Percentiles rank a stretch among this genome's conserved stretches.
Conservation (phyloP, 2,113 vertebrate genomes). For the Bettongia penicillata region DNA sequence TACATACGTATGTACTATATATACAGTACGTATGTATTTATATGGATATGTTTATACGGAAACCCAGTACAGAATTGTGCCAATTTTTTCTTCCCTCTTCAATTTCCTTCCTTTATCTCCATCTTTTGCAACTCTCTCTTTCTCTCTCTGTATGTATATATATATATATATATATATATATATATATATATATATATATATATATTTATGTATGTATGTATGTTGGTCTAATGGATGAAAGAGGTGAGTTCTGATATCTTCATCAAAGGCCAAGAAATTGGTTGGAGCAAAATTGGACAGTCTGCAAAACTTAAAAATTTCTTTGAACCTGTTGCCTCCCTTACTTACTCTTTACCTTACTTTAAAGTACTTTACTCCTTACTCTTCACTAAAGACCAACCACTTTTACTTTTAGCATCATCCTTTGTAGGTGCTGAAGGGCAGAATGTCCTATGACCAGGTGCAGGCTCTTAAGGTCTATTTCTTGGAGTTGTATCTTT, state of each 20-base stretch:
- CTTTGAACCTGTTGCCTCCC: background rate
- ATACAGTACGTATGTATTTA: no score
- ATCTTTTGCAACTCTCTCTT: no score
- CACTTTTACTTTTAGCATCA: background rate
- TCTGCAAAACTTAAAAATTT: background rate
- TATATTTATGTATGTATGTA: no score
- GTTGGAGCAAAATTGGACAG: background rate
- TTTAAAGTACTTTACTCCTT: no score
- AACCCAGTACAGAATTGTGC: background rate
- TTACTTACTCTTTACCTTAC: background rate
- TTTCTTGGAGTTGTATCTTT: background rate
- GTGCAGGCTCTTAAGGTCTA: background rate
- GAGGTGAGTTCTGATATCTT: background rate
- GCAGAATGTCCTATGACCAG: background rate
- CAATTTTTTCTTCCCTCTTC: no score
- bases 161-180: no score
- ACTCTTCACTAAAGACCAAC: background rate
- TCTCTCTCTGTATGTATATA: no score
- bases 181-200: no score
- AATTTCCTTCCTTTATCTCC: no score
- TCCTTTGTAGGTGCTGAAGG: background rate
- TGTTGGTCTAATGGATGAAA: background rate
- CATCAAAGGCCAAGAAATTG: background rate
- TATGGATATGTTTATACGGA: background rate
- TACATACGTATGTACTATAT: no score